Percentiles rank a stretch among this genome's conserved stretches.
Conservation (phyloP, 2,113 vertebrate genomes). For the Australoheros scitulus region DNA sequence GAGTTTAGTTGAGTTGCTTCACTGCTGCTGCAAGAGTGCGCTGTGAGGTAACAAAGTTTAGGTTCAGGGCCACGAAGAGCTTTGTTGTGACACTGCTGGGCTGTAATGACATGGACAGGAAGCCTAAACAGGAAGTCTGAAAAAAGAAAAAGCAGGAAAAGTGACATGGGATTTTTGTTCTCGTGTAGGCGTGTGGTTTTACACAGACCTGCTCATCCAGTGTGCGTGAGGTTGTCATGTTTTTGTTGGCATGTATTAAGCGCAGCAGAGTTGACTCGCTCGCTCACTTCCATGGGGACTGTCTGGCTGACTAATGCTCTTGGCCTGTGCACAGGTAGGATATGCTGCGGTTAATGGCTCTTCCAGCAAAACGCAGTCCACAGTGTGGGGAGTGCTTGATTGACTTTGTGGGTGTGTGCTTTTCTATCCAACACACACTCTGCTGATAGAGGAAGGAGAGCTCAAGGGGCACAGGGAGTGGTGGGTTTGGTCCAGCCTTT, state of each 20-base stretch:
- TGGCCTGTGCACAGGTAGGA: neutral
- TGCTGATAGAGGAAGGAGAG: neutral
- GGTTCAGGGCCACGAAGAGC: neutral
- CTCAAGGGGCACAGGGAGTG: slow-evolving; percentile 35
- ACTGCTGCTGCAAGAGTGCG: neutral
- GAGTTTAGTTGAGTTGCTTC: neutral
- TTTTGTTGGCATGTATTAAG: neutral
- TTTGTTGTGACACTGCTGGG: neutral
- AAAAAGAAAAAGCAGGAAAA: neutral
- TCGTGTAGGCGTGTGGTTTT: neutral
- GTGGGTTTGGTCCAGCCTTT: slow-evolving; percentile 1
- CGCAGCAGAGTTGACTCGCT: neutral
- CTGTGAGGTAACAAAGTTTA: neutral
- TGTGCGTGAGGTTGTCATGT: neutral
- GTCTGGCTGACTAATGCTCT: neutral
- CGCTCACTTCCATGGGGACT: neutral
- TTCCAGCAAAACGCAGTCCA: slow-evolving; percentile 28
- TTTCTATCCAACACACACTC: slow-evolving; percentile 1
- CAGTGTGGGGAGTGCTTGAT: slow-evolving; percentile 60
- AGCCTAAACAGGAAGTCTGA: neutral
- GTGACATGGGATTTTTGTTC: fast-evolving
- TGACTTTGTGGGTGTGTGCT: slow-evolving; percentile 65
- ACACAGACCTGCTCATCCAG: slow-evolving; percentile 27
- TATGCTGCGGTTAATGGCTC: slow-evolving; percentile 1
- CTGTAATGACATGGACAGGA: neutral